These are phyloP conservation scores for Ahaetulla prasina DNA, from an alignment of 2,113 vertebrate species.

Conservation along the genomic window DNA sequence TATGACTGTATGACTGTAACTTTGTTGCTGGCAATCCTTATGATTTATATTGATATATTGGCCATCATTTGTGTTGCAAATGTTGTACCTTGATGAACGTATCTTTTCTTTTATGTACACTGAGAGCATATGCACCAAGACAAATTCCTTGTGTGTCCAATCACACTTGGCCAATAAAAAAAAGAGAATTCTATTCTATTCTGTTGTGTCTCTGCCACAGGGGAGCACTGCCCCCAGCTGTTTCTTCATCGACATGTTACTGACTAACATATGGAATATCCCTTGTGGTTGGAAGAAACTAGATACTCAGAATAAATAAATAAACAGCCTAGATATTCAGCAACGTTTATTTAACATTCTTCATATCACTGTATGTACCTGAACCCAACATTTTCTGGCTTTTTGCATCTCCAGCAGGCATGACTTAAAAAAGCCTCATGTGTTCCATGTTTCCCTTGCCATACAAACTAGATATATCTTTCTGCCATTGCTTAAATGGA, in stretches of 20 bases:
- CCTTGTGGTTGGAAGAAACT: fast-evolving
- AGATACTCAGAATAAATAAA: fast-evolving
- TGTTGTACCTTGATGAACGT: too few species aligned
- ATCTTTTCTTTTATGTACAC: too few species aligned
- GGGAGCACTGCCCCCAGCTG: neutral
- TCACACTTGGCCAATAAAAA: too few species aligned
- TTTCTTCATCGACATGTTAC: neutral
- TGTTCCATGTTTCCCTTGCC: neutral
- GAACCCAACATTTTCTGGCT: neutral
- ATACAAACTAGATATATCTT: neutral
- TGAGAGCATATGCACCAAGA: too few species aligned
- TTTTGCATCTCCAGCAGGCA: neutral
- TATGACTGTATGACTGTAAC: too few species aligned
- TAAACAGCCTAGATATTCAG: too few species aligned
- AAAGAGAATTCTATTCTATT: too few species aligned
- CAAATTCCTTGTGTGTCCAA: too few species aligned
- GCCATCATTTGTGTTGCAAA: too few species aligned
- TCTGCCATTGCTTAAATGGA: neutral
- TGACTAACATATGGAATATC: neutral
- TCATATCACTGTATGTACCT: neutral
- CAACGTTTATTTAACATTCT: neutral
- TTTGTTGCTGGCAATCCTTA: too few species aligned
- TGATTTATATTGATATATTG: too few species aligned
- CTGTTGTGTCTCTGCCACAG: neutral
- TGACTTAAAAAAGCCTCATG: neutral